Percentiles rank a stretch among this genome's conserved stretches.
phyloP scores from a whole-genome alignment of 2,888 invertebrate genomes.

The Drosophila putrida region DNA sequence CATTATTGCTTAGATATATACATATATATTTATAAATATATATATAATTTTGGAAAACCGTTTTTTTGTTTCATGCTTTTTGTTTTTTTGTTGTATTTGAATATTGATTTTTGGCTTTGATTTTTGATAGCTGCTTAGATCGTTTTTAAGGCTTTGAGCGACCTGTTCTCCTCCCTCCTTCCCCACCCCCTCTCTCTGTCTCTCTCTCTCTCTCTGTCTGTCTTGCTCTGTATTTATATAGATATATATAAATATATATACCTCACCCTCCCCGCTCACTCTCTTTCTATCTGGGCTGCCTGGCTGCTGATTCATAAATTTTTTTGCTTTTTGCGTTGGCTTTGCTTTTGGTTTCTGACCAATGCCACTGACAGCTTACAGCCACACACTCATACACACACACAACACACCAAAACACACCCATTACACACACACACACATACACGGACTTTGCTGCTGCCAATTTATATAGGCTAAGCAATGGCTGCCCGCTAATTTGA shows the following conservation, averaged over 20 bases:
- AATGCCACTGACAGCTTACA: constrained; percentile 56
- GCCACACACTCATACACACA: constrained; percentile 7
- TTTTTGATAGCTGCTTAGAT: constrained; percentile 56
- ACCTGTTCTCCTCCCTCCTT: constrained; percentile 11
- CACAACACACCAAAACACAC: constrained; percentile 8
- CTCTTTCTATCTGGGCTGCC: constrained; percentile 43
- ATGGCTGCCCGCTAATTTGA: constrained; percentile 51
- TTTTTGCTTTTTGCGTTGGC: constrained; percentile 49
- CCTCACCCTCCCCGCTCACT: not conserved
- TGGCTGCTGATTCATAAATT: constrained; percentile 60
- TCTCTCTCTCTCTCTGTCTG: constrained; percentile 4
- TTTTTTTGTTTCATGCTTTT: constrained; percentile 19
- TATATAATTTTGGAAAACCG: constrained; percentile 17
- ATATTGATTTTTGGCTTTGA: constrained; percentile 34
- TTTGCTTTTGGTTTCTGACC: constrained; percentile 70
- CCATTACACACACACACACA: constrained; percentile 10
- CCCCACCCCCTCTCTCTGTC: constrained; percentile 6
- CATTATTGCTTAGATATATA: constrained; percentile 33
- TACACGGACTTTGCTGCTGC: constrained; percentile 13
- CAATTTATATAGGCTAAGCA: constrained; percentile 63
- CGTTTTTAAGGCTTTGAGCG: constrained; percentile 38
- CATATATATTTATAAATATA: constrained; percentile 13
- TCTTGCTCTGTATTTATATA: not conserved
- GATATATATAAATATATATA: too few species aligned
- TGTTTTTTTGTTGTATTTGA: constrained; percentile 9